Conservation (phyloP, 2,113 vertebrate genomes). For the Natator depressus region DNA sequence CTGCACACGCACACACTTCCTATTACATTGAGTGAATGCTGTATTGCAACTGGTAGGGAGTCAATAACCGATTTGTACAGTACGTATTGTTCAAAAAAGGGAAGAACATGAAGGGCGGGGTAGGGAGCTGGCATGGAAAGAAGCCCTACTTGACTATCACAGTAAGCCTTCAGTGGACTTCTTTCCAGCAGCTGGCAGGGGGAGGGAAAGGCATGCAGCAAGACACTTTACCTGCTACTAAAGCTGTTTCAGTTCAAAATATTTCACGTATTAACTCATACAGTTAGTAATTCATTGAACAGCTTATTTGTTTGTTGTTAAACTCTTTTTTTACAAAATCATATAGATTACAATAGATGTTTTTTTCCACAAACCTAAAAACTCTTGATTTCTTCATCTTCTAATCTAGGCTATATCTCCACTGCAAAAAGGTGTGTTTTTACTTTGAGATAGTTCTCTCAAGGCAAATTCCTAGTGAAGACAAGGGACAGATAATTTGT, state of each 20-base stretch:
- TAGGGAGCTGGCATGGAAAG: background rate
- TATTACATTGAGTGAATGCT: constrained; percentile 29
- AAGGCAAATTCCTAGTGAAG: background rate
- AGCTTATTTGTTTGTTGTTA: background rate
- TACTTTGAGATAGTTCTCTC: background rate
- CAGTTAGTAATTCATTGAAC: background rate
- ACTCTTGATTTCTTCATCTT: background rate
- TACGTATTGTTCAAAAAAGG: background rate
- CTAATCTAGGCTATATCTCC: background rate
- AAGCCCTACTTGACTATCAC: background rate
- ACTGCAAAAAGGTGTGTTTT: background rate
- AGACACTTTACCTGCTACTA: background rate
- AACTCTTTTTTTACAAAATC: background rate
- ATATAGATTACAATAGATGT: background rate
- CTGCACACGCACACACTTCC: constrained; percentile 1
- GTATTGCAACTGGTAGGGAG: background rate
- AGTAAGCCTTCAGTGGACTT: background rate
- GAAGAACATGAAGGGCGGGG: background rate
- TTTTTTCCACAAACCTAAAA: background rate
- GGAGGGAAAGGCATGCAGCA: background rate
- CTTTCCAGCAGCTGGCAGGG: no score
- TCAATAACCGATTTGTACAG: background rate
- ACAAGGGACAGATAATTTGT: background rate
- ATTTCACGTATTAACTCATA: background rate
- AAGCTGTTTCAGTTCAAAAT: background rate